These are phyloP conservation scores for Epinephelus malabaricus DNA, from an alignment of 2,797 vertebrate species.

Conservation along the genomic window DNA sequence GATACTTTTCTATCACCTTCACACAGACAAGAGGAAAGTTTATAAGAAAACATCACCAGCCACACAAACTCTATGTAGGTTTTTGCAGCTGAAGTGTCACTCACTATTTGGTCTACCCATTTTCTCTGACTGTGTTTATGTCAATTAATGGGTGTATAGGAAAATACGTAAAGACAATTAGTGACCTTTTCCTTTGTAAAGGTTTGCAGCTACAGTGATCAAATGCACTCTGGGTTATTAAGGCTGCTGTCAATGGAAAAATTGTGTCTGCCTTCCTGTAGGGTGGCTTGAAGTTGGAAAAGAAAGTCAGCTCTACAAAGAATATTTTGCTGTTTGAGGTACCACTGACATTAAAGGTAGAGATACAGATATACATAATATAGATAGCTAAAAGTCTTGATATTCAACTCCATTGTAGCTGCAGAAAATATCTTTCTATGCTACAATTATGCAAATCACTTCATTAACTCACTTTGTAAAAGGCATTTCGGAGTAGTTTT, in stretches of 20 bases:
- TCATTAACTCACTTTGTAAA: too few relatives aligned
- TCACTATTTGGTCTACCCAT: background rate
- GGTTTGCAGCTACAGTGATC: background rate
- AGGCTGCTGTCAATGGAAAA: too few relatives aligned
- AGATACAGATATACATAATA: background rate
- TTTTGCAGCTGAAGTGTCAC: background rate
- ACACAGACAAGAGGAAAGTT: constrained; percentile 15
- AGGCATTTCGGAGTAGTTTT: background rate
- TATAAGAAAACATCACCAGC: background rate
- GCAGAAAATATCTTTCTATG: too few relatives aligned
- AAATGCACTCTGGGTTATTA: too few relatives aligned
- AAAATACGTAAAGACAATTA: background rate
- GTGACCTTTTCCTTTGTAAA: background rate
- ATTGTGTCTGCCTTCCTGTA: background rate
- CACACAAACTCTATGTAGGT: background rate
- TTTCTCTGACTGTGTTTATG: background rate
- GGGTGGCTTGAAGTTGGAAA: background rate
- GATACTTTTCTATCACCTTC: constrained; percentile 89
- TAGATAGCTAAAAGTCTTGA: too few relatives aligned
- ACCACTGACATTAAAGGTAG: background rate
- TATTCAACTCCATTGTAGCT: too few relatives aligned
- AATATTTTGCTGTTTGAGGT: background rate
- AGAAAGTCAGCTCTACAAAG: background rate
- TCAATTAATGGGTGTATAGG: background rate
- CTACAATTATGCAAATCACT: too few relatives aligned